These are phyloP conservation scores for Hexactinellida sp. DNA, from an alignment of 37 sponge, comb jelly and placozoan species.

Conservation along the genomic window DNA sequence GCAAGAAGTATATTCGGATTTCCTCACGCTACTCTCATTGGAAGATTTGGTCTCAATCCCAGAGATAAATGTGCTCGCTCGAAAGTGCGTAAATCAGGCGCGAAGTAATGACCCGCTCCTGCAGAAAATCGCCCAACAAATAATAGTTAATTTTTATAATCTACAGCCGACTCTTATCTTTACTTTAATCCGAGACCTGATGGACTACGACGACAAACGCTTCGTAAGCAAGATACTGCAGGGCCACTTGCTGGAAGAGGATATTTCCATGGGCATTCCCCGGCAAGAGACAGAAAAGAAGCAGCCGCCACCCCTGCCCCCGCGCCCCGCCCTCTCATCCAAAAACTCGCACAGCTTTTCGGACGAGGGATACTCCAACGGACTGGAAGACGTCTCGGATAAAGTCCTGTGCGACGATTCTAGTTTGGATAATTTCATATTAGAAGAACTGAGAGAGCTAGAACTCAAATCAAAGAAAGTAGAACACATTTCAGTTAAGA, in stretches of 20 bases:
- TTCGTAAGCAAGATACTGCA: not conserved
- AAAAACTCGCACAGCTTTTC: not conserved
- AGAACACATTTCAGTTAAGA: not conserved
- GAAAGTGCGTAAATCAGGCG: not conserved
- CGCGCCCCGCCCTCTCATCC: not conserved
- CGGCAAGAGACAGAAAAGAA: not conserved
- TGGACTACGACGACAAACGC: not conserved
- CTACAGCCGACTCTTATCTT: not conserved
- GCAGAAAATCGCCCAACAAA: not conserved
- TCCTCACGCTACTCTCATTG: not conserved
- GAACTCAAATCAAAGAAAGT: not conserved
- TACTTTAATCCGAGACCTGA: not conserved
- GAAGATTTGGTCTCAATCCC: not conserved
- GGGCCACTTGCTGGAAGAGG: not conserved
- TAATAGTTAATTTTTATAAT: not conserved
- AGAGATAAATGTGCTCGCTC: not conserved
- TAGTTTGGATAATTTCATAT: not conserved
- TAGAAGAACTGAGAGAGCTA: not conserved
- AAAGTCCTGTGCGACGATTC: not conserved
- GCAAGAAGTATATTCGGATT: constrained; percentile 1
- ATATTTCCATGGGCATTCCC: not conserved
- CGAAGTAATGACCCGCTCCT: not conserved
- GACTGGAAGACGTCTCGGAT: not conserved
- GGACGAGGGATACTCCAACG: not conserved
- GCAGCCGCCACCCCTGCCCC: not conserved